phyloP scores from a whole-genome alignment of 2,797 vertebrate genomes.

The Enteromius unitaeniatus region DNA sequence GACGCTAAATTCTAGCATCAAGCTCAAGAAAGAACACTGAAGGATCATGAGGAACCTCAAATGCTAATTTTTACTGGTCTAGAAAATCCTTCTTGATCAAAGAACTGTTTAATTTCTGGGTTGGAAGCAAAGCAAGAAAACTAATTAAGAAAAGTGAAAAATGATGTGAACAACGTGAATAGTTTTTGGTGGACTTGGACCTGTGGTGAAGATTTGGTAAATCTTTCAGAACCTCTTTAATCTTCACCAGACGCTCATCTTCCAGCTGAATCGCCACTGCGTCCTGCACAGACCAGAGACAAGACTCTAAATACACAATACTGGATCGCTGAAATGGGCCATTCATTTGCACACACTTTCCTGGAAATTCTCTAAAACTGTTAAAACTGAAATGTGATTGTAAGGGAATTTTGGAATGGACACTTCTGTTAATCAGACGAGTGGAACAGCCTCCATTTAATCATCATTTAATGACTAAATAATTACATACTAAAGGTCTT shows the following conservation, averaged over 20 bases:
- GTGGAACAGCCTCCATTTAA: too few relatives aligned
- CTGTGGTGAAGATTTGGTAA: constrained; percentile 86
- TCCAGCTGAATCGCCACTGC: constrained; percentile 90
- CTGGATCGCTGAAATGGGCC: too few relatives aligned
- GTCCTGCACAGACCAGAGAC: constrained; percentile 76
- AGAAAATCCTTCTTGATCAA: too few relatives aligned
- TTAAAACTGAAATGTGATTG: neutral
- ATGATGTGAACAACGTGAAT: neutral
- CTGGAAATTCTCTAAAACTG: neutral
- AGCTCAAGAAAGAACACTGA: neutral
- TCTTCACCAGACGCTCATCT: constrained; percentile 89
- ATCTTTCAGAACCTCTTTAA: constrained; percentile 89
- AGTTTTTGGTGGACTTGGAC: constrained; percentile 66
- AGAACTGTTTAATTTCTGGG: too few relatives aligned
- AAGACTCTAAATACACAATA: neutral
- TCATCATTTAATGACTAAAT: too few relatives aligned
- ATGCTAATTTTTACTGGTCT: too few relatives aligned
- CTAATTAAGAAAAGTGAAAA: too few relatives aligned
- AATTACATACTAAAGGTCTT: too few relatives aligned
- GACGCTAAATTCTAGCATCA: neutral
- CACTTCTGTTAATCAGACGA: neutral
- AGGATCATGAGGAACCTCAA: too few relatives aligned
- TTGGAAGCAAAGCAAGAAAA: too few relatives aligned
- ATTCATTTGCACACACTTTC: neutral
- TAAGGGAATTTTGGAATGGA: neutral